Percentiles rank a stretch among this genome's conserved stretches.
Evolutionary conservation across 2,888 invertebrate genomes (phyloP).

Genomic region (Coronaproctus castanopsis): DNA sequence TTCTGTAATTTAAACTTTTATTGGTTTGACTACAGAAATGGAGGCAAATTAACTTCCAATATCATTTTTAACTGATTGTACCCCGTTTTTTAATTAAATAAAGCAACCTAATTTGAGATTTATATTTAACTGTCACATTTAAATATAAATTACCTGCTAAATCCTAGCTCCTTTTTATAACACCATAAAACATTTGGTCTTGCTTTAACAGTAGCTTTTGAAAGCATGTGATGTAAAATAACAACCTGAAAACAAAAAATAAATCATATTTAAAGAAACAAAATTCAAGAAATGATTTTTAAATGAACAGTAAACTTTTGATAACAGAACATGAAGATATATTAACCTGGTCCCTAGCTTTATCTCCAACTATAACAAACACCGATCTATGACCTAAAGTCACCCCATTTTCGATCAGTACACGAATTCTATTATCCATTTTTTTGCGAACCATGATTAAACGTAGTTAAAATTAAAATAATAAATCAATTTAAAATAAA

Average conservation of each 20-base stretch:
- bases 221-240: constrained; percentile 89
- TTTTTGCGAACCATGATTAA: constrained; percentile 81
- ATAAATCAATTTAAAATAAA: too few species aligned
- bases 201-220: constrained; percentile 80
- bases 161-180: constrained; percentile 86
- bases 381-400: constrained; percentile 73
- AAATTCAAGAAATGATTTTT: too few species aligned
- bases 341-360: constrained; percentile 76
- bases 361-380: constrained; percentile 88
- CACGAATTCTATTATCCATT: constrained; percentile 85
- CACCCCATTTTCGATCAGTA: constrained; percentile 94
- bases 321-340: not conserved
- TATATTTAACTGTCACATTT: too few species aligned
- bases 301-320: too few species aligned
- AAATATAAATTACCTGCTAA: constrained; percentile 43
- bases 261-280: not conserved
- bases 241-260: constrained; percentile 47
- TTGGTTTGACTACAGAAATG: too few species aligned
- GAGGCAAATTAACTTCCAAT: too few species aligned
- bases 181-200: constrained; percentile 94
- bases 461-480: too few species aligned
- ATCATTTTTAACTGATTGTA: too few species aligned
- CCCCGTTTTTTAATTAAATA: too few species aligned
- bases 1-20: too few species aligned
- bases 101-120: too few species aligned